phyloP scores from a whole-genome alignment of 2,888 invertebrate species.

The Bombylius discolor region DNA sequence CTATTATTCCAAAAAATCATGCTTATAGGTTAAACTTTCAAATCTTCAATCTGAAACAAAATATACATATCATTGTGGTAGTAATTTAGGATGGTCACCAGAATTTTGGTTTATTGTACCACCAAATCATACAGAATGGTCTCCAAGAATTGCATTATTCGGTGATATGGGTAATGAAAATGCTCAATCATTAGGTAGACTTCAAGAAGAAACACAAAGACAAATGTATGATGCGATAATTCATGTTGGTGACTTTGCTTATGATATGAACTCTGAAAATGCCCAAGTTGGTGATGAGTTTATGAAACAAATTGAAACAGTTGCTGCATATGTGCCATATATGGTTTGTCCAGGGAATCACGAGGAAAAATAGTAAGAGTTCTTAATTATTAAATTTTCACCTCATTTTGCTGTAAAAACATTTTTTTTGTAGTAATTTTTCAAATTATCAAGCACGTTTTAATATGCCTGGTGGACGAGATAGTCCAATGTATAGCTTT shows the following conservation, averaged over 20 bases:
- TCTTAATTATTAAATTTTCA: no score
- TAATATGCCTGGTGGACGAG: conserved; percentile 68
- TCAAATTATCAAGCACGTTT: conserved; percentile 87
- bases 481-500: conserved; percentile 68
- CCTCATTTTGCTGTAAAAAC: background rate
- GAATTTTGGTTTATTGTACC: conserved; percentile 63
- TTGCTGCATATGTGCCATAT: conserved; percentile 84
- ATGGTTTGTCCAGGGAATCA: conserved; percentile 91
- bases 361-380: conserved; percentile 60
- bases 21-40: conserved; percentile 35
- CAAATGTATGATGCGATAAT: conserved; percentile 73
- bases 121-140: conserved; percentile 55
- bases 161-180: conserved; percentile 93
- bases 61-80: conserved; percentile 74
- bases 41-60: conserved; percentile 47
- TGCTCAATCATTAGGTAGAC: conserved; percentile 64
- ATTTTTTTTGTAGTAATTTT: conserved; percentile 60
- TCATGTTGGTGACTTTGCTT: conserved; percentile 92
- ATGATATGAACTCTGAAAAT: conserved; percentile 76
- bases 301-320: conserved; percentile 80
- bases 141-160: conserved; percentile 69
- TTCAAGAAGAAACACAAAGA: conserved; percentile 72
- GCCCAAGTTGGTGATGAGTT: conserved; percentile 80
- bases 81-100: conserved; percentile 68
- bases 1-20: background rate